Base-by-base conservation (phyloP, 2,797 vertebrate genomes). In the Propithecus deckenii region DNA sequence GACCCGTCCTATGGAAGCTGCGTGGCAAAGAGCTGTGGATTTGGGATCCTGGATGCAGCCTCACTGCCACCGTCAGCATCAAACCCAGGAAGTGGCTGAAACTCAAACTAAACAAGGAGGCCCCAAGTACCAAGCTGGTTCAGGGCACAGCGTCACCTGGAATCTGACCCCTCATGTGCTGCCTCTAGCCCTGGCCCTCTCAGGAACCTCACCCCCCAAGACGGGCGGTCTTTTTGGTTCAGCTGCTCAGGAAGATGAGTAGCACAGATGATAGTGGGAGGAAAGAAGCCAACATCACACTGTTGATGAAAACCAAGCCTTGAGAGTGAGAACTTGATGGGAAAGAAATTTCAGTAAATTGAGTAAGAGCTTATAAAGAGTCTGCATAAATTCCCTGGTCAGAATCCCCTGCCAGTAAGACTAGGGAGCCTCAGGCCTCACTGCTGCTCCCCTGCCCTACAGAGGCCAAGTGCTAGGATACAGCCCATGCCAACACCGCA, bases 71-170 rank as follows among this genome's bases (percentile, higher is more conserved):
- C 1, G 41, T 46, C 25, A 55, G 43, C 48, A 17, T 74, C 69
- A 75, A 74, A 61, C 32, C 25, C 74, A 52, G 80, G 55, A 79
- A 83, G 25, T 2, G 1, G 28, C 52, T n/a, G 35, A 69, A 69
- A 57, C 15, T 38, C 46, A 35, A 41, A 41, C 35, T 4, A 25
- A 63, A 38, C 9, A 28, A 8, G 7, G 52, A 41, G 43, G 43
- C 38, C 83, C 52, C 35, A 28, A 38, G 59, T 11, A 55, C 61
- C 11, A 12, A 13, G 20, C 52, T 41, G 43, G 52, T 10, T 41
- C 4, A 20, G 28, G 15, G 13, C 4, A 7, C 3, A 81, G 32
- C 0, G 2, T 41, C 7, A 32, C 17, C 17, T 9, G n/a, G 22
- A 35, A 4, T 46, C 65, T 63, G 22, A 67, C 32, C 2, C 10